A percentile compares a stretch with the other conserved stretches of the same genome.
Conservation (phyloP, 2,797 vertebrate species). For the Malurus splendens region DNA sequence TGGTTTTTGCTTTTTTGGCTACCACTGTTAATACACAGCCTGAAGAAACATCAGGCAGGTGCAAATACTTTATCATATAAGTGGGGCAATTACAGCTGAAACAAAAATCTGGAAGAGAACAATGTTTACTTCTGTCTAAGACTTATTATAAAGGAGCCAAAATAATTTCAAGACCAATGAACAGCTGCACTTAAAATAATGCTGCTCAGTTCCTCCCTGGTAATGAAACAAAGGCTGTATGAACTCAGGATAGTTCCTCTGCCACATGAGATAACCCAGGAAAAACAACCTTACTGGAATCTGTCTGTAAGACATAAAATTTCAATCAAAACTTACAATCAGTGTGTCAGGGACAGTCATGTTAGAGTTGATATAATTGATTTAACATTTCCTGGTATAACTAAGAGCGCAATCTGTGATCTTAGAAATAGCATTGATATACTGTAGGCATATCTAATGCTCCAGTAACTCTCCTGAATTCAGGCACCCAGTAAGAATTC, state of each 20-base stretch:
- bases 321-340: not conserved
- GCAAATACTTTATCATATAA: not conserved
- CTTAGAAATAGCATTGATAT: not conserved
- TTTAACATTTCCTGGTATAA: not conserved
- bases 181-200: not conserved
- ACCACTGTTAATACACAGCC: not conserved
- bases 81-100: not conserved
- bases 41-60: slow-evolving; percentile 16
- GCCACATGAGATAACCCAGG: not conserved
- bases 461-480: not conserved
- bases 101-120: not conserved
- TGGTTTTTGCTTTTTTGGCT: not conserved
- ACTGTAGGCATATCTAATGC: not conserved
- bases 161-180: not conserved
- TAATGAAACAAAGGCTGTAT: not conserved
- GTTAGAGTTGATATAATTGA: not conserved
- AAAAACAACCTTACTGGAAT: not conserved
- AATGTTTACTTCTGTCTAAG: not conserved
- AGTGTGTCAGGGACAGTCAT: not conserved
- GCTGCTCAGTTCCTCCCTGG: not conserved
- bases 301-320: not conserved
- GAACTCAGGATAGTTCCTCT: not conserved
- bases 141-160: not conserved
- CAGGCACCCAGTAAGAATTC: not conserved
- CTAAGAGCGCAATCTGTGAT: not conserved